phyloP scores from a whole-genome alignment of 2,113 vertebrate genomes.

The Sciurus niger region DNA sequence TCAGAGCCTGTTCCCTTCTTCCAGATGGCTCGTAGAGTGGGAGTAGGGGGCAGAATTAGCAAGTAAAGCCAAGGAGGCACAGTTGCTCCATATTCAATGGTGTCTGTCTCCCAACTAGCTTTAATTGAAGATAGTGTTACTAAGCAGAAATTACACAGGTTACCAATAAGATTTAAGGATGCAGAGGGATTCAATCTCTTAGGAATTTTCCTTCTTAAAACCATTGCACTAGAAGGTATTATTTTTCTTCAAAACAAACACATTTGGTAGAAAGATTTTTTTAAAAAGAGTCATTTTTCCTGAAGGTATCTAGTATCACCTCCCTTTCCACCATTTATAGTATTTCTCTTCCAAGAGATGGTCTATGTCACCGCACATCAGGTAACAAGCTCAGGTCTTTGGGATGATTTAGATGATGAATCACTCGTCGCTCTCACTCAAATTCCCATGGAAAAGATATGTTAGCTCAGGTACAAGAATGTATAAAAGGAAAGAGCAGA shows the following conservation, averaged over 20 bases:
- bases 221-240: neutral
- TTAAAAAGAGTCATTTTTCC: constrained; percentile 3
- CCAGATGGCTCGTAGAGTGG: constrained; percentile 74
- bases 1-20: constrained; percentile 73
- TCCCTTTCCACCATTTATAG: neutral
- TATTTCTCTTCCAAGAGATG: neutral
- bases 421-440: neutral
- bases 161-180: neutral
- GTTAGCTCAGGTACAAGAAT: neutral
- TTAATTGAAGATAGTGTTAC: constrained; percentile 1
- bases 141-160: constrained; percentile 39
- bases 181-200: neutral
- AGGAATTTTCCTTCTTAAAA: neutral
- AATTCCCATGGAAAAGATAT: neutral
- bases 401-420: neutral
- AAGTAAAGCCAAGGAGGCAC: constrained; percentile 68
- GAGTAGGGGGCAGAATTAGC: constrained; percentile 68
- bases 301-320: neutral
- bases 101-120: constrained; percentile 36
- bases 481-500: neutral
- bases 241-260: constrained; percentile 23
- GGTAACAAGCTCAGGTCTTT: neutral
- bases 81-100: neutral
- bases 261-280: neutral
- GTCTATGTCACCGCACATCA: neutral